Evolutionary conservation across 2,888 invertebrate species (phyloP).

Genomic region (Erynnis tages): DNA sequence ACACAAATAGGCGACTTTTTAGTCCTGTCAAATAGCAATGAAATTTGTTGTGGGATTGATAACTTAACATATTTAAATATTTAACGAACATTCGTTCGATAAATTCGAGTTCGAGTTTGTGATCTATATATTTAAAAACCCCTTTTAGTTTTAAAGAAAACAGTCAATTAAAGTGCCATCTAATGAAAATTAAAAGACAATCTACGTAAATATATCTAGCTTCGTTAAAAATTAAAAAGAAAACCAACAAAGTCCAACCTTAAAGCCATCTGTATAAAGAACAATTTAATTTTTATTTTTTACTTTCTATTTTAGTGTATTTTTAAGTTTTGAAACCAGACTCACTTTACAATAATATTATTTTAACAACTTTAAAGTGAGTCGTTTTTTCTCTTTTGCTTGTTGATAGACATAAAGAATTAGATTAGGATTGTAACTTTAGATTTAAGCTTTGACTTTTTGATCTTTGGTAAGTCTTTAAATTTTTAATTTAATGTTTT

Average conservation of each 20-base stretch:
- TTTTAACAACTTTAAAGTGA: constrained; percentile 21
- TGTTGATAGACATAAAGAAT: not conserved
- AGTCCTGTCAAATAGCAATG: no score
- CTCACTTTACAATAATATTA: constrained; percentile 12
- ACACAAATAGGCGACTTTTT: no score
- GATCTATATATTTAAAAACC: no score
- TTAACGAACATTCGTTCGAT: no score
- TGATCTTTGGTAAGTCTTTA: constrained; percentile 2
- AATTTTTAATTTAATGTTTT: constrained; percentile 12
- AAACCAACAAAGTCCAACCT: not conserved
- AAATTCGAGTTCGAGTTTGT: no score
- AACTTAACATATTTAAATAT: no score
- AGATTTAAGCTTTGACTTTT: constrained; percentile 10
- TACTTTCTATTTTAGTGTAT: not conserved
- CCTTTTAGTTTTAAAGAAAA: no score
- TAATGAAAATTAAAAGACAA: no score
- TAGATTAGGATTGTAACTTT: not conserved
- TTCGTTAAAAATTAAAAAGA: not conserved
- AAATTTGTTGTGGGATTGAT: no score
- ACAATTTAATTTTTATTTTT: not conserved
- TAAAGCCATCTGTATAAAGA: constrained; percentile 14
- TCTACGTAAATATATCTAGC: no score
- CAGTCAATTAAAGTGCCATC: no score
- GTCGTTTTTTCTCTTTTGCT: not conserved
- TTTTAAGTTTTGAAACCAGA: not conserved